Evolutionary conservation across 2,888 invertebrate species (phyloP), one percentile per base, ranked within the genome.

Genomic region (Ochropleura plecta): DNA sequence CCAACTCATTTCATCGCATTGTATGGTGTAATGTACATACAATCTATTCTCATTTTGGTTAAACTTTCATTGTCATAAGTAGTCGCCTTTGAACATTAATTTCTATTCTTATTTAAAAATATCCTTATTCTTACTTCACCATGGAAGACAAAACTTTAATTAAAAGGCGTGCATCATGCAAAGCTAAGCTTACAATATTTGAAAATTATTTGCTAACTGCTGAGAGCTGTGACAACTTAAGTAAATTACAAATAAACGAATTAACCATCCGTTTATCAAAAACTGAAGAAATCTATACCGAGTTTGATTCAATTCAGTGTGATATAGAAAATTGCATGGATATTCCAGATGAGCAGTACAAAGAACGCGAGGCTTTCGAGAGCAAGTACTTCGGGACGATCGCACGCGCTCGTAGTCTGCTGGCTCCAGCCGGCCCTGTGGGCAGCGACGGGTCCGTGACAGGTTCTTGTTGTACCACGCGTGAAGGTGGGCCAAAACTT

Each of bases 61-160:
- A n/a, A 55, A 20, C 55, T 55, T 30, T 20, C 20, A 55, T 55
- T 55, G 20, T 10, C 5, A 55, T 55, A 55, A n/a, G n/a, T 62
- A 62, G 55, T 55, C 20, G 20, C 55, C 10, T 55, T 55, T 55
- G 20, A 55, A 55, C 55, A 55, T 55, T 55, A 12, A 55, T 55
- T 12, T 55, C 55, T 20, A 55, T 55, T 55, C 20, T 55, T 55
- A 55, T 20, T 20, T 5, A 55, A 55, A 55, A 20, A 55, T 20
- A 20, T 55, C 55, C 20, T 20, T 5, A 20, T 55, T 20, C 55
- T 12, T 55, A 10, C 55, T 55, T 55, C 55, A 20, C 20, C 55
- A 55, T 55, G 55, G 55, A 55, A 20, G 20, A 55, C 20, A 55
- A 55, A 55, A 55, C 55, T 55, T 55, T 55, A 55, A 48, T 48